Base-by-base conservation (phyloP, 2,797 vertebrate genomes). In the Crocodylus rhombifer region DNA sequence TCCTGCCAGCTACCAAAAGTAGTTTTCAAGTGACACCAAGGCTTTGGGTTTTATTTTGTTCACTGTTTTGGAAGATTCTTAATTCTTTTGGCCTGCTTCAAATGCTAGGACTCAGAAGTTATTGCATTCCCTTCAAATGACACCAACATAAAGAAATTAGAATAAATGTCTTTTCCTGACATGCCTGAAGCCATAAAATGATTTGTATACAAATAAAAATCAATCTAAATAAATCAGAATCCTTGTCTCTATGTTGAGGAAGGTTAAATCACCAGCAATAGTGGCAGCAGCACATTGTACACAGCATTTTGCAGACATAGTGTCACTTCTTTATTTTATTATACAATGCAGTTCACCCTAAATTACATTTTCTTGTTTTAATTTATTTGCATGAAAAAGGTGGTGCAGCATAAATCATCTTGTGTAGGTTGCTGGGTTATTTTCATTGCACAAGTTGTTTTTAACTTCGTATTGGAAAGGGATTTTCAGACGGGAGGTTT, bases 381-480 rank as follows among this genome's bases (percentile, higher is more conserved):
- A 96, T 96, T 97, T 95, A 94, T 95, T 95, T 97, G 76, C 81
- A 77, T 90, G 89, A 89, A 91, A 86, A 95, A 84, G 84, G 36
- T 87, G 93, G 17, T 82, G 64, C 23, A 90, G 86, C 84, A 95
- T 93, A 96, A 96, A 97, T 96, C 93, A 96, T 95, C 77, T 76
- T 6, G 58, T 77, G 91, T 83, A 92, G 87, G 84, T 23, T 56
- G 87, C 63, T 94, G 90, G 91, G 84, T 64, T 93, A 91, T 95
- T 97, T 95, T 95, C 95, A 97, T 94, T 92, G 94, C 94, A 95
- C 94, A 97, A 87, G 86, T 77, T 95, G 87, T 91, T 97, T 96
- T 96, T 78, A 95, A 87, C 95, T 95, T 96, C 73, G 89, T 91
- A 20, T 95, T 90, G 81, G 91, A 91, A 89, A 95, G 90, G 96